Evolutionary conservation across 2,888 invertebrate species (phyloP).

Genomic region (Noctua fimbriata): DNA sequence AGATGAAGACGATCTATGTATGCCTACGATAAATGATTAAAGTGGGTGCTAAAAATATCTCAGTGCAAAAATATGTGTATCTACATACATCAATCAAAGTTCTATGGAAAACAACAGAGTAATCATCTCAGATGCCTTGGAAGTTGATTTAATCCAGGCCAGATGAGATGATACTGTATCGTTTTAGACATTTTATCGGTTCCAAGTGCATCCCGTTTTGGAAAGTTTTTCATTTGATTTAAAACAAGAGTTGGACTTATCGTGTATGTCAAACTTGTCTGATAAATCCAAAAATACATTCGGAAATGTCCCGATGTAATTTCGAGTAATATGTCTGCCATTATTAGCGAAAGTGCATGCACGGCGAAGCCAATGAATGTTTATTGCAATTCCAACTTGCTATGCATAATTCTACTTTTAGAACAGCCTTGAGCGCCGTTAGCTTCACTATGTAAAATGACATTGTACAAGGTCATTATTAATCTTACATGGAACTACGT

Average conservation of each 20-base stretch:
- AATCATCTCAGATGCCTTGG: conserved; percentile 68
- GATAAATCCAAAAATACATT: conserved; percentile 15
- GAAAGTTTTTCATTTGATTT: conserved; percentile 1
- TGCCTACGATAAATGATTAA: conserved; percentile 44
- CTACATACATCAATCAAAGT: conserved; percentile 63
- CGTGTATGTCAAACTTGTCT: neutral
- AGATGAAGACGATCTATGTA: conserved; percentile 32
- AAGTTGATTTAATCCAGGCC: conserved; percentile 55
- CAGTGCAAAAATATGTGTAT: conserved; percentile 25
- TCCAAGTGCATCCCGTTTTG: neutral
- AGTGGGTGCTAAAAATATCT: conserved; percentile 47
- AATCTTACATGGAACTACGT: conserved; percentile 66
- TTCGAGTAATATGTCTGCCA: conserved; percentile 23
- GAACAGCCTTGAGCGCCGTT: conserved; percentile 79
- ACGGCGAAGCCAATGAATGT: conserved; percentile 63
- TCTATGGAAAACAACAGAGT: conserved; percentile 69
- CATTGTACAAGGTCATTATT: conserved; percentile 83
- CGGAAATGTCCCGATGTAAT: conserved; percentile 2
- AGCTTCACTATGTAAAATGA: conserved; percentile 76
- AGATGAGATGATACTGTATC: conserved; percentile 26
- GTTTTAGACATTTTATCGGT: conserved; percentile 11
- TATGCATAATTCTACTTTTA: conserved; percentile 74
- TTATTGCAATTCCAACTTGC: conserved; percentile 64
- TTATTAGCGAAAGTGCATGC: conserved; percentile 63
- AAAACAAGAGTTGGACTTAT: neutral